Evolutionary conservation across 2,113 vertebrate species (phyloP).

Genomic region (Callaeas wilsoni): DNA sequence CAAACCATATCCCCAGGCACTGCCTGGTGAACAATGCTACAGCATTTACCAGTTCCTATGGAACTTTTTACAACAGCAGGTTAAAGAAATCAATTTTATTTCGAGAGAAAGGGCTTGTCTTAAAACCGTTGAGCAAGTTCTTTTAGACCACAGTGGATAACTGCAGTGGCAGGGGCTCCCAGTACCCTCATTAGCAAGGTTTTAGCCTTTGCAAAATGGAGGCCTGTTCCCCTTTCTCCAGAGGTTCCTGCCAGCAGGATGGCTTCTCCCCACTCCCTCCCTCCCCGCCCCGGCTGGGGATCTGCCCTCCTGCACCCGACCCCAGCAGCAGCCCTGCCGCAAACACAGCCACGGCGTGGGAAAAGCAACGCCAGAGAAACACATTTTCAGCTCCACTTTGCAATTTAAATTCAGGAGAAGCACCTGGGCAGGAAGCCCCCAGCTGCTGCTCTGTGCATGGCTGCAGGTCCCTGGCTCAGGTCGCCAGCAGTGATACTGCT

Average conservation of each 20-base stretch:
- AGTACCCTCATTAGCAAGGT: not conserved
- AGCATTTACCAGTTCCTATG: not conserved
- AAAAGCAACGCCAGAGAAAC: not conserved
- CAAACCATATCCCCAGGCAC: not conserved
- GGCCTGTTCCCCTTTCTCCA: not conserved
- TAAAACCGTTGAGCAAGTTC: not conserved
- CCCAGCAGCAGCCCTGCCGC: not conserved
- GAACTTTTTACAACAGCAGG: not conserved
- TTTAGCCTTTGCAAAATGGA: not conserved
- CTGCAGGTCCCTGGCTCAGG: not conserved
- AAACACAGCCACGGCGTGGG: not conserved
- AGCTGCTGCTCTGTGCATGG: not conserved
- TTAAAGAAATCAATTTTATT: slow-evolving; percentile 49
- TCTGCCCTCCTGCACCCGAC: not conserved
- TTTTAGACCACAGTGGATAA: not conserved
- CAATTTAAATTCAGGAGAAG: not conserved
- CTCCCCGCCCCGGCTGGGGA: fast-evolving
- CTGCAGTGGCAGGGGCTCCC: not conserved
- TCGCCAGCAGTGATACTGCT: not conserved
- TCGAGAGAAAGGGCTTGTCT: not conserved
- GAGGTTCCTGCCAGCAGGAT: not conserved
- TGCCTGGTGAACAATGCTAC: not conserved
- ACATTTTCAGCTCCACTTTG: not conserved
- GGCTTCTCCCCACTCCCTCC: not conserved
- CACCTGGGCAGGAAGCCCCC: not conserved